Base-by-base conservation (phyloP, 1,140 invertebrate species). In the Belonocnema kinseyi region DNA sequence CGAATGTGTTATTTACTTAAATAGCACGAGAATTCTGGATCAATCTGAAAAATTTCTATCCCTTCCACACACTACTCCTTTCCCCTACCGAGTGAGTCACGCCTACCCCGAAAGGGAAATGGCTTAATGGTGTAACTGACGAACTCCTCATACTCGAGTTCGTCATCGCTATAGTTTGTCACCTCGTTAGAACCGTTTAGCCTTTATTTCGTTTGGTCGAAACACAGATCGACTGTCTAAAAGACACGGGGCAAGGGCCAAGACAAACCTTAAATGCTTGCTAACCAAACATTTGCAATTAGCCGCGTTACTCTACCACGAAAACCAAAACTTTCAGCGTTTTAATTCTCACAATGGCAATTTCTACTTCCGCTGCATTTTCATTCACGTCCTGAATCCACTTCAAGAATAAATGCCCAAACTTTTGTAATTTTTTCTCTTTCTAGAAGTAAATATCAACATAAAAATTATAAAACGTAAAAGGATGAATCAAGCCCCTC, bases 221-320 rank as follows among this genome's bases (percentile, higher is more conserved):
- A 91, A 88, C 87, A 90, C 90, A 91, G 89, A 91, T 91, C 89
- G 88, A 87, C 89, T 91, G 88, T 90, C 90, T 91, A 91, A 91
- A 91, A 91, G 90, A 90, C 89, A 91, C 89, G 87, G 80, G 90
- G 88, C 87, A 87, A 90, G 87, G 85, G 90, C 90, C 90, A 91
- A 91, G 89, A 91, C 88, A 91, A 91, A 91, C 90, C 89, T 90
- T 88, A 90, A 91, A 91, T 91, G 90, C 90, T 91, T 91, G 90
- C 87, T 90, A 89, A 91, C 89, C 87, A 91, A 91, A 91, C 90
- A 91, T 86, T 91, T 86, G 88, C 86, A 91, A 91, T 91, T 91
- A 91, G 89, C 89, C 85, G 87, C 86, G 85, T 88, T 86, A 89
- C 88, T 87, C 86, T 85, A 78, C 84, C 85, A 87, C 85, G 82